Base-by-base conservation (phyloP, 2,888 invertebrate species). In the Parnassius apollo region DNA sequence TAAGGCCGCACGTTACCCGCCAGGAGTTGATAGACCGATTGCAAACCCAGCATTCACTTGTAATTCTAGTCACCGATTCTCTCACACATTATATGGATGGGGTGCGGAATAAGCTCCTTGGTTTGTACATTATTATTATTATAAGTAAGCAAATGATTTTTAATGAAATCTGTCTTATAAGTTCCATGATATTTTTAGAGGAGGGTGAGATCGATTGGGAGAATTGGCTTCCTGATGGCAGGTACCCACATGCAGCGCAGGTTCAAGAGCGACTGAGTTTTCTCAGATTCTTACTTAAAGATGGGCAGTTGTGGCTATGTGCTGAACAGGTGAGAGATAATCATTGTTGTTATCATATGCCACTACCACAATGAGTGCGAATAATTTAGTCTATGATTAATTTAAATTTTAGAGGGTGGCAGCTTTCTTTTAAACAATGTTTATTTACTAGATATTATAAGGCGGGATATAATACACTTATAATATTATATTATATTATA, bases 271-370 rank as follows among this genome's bases (percentile, higher is more conserved):
- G 99, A 75, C 93, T 98, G 66, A 97, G 97, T 91, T 98, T 98
- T 91, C 93, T 98, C 68, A 94, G 97, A 82, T 98, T 98, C 92
- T 92, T 98, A 72, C 91, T 98, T 57, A 98, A 98, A 93, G 98
- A 99, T 88, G 98, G 99, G 35, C 98, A 98, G 85, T 87, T 99
- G 64, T 99, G 98, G 98, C 93, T 99, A 69, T 98, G 98, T 84
- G 97, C 98, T 53, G 98, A 98, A 83, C 98, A 99, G 84, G 92
- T 92, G 77, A 46, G 45, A 45, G 25, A 56, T 45, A 42, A 18
- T 45, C 2, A 3, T 2, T 48, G 18, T 18, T 18, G 18, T 18
- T 18, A 18, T 18, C 18, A 18, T 18, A 18, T 18, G 18, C 18
- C 18, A 18, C 18, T 18, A 35, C 4, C 4, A 35, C 35, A 35